Percentiles rank a stretch among this genome's conserved stretches.
These are phyloP conservation scores for Apomyelois bistriatella DNA, from an alignment of 2,888 invertebrate genomes.

Conservation along the genomic window DNA sequence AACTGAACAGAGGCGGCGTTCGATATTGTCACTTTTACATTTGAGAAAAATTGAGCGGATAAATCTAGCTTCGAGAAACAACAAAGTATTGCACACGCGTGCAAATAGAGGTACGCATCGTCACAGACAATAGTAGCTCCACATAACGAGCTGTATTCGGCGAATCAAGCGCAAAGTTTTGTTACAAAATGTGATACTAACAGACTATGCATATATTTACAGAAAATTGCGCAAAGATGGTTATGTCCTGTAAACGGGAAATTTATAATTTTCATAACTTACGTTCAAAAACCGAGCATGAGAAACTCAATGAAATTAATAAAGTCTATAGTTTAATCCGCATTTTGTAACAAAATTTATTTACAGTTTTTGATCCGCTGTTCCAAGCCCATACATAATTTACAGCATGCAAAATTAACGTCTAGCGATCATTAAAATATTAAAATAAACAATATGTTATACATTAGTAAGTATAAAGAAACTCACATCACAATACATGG, in stretches of 20 bases:
- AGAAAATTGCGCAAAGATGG: too few species aligned
- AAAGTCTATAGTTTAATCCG: too few species aligned
- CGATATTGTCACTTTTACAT: not conserved
- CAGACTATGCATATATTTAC: too few species aligned
- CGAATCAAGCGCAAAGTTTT: not conserved
- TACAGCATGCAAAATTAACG: slow-evolving; percentile 25
- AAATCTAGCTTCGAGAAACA: slow-evolving; percentile 1
- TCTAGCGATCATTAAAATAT: slow-evolving; percentile 36
- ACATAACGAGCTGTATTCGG: not conserved
- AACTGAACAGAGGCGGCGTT: not conserved
- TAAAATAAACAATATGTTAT: slow-evolving; percentile 32
- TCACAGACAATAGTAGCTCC: slow-evolving; percentile 7
- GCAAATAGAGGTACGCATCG: not conserved
- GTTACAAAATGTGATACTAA: not conserved
- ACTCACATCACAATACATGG: slow-evolving; percentile 35
- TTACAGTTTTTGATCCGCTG: not conserved
- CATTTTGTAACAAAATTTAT: too few species aligned
- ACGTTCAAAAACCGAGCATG: too few species aligned
- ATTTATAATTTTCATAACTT: too few species aligned
- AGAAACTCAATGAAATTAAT: too few species aligned
- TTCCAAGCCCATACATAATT: slow-evolving; percentile 5
- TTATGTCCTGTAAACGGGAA: too few species aligned
- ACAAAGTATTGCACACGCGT: not conserved
- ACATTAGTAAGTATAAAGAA: slow-evolving; percentile 28
- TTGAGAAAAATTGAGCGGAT: not conserved